Evolutionary conservation across 1,140 invertebrate genomes (phyloP), one percentile per base, ranked within the genome.

Genomic region (Sinella curviseta): DNA sequence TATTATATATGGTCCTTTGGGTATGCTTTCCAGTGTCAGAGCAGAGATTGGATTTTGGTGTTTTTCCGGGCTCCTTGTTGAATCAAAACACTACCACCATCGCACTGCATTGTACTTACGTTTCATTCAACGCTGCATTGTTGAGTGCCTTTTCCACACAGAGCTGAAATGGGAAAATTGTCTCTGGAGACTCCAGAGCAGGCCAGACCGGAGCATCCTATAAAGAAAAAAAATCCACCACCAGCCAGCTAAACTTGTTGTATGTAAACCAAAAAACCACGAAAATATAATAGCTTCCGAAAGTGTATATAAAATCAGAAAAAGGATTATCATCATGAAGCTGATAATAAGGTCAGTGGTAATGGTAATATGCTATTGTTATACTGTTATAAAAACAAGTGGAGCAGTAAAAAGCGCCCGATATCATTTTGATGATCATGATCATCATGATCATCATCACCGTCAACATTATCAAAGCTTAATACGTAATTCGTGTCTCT

Each of bases 11-110:
- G 57, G 31, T 70, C 65, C 65, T 70, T 33, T 3, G 65, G 65
- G 65, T 70, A 70, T 70, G 65, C 65, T 70, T 70, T 70, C 65
- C 30, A 12, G 65, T 70, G 65, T 70, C 65, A 70, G 65, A 30
- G 31, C 65, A 70, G 65, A 70, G 65, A 82, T 82, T 82, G 81
- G 78, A 82, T 82, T 82, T 82, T 78, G 76, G 70, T 82, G 81
- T 82, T 80, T 70, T 70, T 30, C 31, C 24, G 4, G 8, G 1
- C 31, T 30, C 65, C 31, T 24, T 14, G 4, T 70, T 70, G 8
- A 12, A 12, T 48, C 39, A 48, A 12, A 48, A 12, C 39, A 48
- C 39, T 48, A 20, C 39, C 8, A 48, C 39, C 39, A 48, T 8
- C 8, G 39, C 8, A 12, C 39, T 48, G 20, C 39, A 48, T 48